A percentile compares a stretch with the other conserved stretches of the same genome.
phyloP scores from a whole-genome alignment of 2,797 vertebrate genomes.

The Hemibagrus guttatus region DNA sequence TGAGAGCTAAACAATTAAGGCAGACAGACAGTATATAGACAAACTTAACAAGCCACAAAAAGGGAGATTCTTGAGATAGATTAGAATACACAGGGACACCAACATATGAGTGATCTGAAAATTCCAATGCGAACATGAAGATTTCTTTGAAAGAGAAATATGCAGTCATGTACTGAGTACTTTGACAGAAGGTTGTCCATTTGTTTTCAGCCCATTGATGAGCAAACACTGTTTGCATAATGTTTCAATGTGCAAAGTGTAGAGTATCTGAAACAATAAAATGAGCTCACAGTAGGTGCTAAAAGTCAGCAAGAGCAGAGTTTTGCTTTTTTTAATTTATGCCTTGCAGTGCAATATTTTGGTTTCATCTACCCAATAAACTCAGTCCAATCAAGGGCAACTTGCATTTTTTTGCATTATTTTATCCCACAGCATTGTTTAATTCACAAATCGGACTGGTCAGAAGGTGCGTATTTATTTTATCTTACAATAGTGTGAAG shows the following conservation, averaged over 20 bases:
- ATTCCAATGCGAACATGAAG: neutral
- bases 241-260: neutral
- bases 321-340: neutral
- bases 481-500: neutral
- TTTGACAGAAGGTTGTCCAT: neutral
- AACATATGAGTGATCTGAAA: neutral
- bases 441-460: neutral
- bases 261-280: neutral
- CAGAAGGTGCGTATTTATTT: neutral
- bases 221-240: neutral
- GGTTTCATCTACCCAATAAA: neutral
- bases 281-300: neutral
- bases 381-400: neutral
- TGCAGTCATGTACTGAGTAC: neutral
- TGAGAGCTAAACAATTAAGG: slow-evolving; percentile 1
- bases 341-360: neutral
- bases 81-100: neutral
- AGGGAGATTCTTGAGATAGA: neutral
- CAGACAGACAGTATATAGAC: neutral
- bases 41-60: neutral
- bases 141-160: neutral
- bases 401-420: neutral
- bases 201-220: too few relatives aligned
- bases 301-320: neutral
- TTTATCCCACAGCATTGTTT: too few relatives aligned